Evolutionary conservation across 2,888 invertebrate genomes (phyloP).

Genomic region (Tetheella fluctuosa): DNA sequence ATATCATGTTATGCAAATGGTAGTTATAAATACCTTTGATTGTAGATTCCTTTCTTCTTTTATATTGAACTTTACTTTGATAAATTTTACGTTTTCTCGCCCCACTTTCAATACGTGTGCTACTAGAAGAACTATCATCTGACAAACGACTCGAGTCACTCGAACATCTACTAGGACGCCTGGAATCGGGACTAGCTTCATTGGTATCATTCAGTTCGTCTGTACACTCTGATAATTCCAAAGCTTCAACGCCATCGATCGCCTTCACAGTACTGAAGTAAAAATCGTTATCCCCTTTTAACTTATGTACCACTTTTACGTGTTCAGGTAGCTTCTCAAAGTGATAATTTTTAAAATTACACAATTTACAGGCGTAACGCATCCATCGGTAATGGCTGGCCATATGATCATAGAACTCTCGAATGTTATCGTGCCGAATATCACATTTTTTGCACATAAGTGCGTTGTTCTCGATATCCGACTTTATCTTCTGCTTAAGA

Average conservation of each 20-base stretch:
- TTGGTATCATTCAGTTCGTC: conserved; percentile 54
- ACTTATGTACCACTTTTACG: conserved; percentile 85
- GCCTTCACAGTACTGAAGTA: conserved; percentile 77
- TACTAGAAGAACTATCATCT: conserved; percentile 75
- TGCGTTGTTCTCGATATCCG: conserved; percentile 68
- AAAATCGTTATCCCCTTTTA: conserved; percentile 82
- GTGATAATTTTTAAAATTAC: conserved; percentile 87
- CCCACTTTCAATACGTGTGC: conserved; percentile 56
- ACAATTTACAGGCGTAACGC: conserved; percentile 90
- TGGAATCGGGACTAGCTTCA: conserved; percentile 65
- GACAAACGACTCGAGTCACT: conserved; percentile 76
- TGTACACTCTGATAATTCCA: conserved; percentile 54
- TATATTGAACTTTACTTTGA: conserved; percentile 47
- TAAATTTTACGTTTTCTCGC: conserved; percentile 66
- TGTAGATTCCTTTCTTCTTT: conserved; percentile 55
- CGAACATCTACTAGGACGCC: conserved; percentile 73
- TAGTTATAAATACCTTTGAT: conserved; percentile 44
- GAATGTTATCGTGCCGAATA: conserved; percentile 70
- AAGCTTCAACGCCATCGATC: conserved; percentile 70
- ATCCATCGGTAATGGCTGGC: conserved; percentile 88
- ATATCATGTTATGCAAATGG: neutral
- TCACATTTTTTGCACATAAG: conserved; percentile 83
- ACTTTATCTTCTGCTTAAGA: conserved; percentile 62
- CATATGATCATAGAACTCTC: conserved; percentile 85
- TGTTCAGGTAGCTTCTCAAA: conserved; percentile 87